Conservation (phyloP, 2,888 invertebrate genomes). For the Micoletzkya japonica region DNA sequence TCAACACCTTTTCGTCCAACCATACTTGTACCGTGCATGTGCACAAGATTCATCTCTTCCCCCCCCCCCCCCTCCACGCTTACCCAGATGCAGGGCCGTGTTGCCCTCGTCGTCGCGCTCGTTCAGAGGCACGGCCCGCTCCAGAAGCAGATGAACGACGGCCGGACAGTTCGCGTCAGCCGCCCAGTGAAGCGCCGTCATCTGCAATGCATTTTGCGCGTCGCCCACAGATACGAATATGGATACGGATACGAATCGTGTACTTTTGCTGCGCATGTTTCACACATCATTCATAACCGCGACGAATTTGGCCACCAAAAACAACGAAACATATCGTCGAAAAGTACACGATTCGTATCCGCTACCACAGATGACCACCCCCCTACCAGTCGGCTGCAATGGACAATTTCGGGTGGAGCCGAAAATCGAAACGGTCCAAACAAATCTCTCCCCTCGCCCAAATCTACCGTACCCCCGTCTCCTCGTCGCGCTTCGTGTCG, state of each 20-base stretch:
- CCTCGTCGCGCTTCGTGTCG: not conserved
- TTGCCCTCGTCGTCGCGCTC: slow-evolving; percentile 22
- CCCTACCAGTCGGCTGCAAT: too few species aligned
- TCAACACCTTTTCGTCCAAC: too few species aligned
- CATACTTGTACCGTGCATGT: too few species aligned
- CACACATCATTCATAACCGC: not conserved
- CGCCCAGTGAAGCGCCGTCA: slow-evolving; percentile 20
- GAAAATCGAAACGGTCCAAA: too few species aligned
- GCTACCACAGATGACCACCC: too few species aligned
- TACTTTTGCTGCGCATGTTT: too few species aligned
- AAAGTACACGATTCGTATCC: too few species aligned
- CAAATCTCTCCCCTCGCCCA: not conserved
- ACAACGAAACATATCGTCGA: not conserved
- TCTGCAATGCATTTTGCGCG: not conserved
- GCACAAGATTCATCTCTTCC: too few species aligned
- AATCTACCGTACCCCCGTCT: not conserved
- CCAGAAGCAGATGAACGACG: not conserved
- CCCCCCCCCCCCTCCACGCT: too few species aligned
- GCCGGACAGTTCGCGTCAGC: slow-evolving; percentile 9
- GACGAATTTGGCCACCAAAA: not conserved
- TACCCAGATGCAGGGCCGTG: slow-evolving; percentile 18
- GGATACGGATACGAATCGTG: too few species aligned
- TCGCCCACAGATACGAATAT: too few species aligned
- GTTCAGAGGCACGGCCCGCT: not conserved
- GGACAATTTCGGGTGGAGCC: too few species aligned